These are phyloP conservation scores for Pammene aurita DNA, from an alignment of 2,888 invertebrate species.

Conservation along the genomic window DNA sequence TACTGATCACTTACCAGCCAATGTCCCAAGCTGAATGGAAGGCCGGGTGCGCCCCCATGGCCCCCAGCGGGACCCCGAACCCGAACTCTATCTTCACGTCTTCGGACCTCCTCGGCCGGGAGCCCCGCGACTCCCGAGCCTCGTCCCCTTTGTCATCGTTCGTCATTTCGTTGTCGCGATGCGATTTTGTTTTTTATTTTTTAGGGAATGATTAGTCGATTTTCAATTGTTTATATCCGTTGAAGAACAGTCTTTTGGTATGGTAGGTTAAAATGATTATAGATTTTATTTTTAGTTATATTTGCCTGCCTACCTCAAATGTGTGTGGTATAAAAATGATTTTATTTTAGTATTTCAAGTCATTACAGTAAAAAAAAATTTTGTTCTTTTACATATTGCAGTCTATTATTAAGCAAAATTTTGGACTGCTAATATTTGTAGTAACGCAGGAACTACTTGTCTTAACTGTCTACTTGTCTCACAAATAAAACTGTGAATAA, in stretches of 20 bases:
- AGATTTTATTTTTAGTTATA: no score
- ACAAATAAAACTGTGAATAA: no score
- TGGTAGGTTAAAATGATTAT: no score
- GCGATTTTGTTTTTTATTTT: constrained; percentile 9
- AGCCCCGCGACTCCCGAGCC: constrained; percentile 51
- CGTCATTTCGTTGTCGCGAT: constrained; percentile 55
- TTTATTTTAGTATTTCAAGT: no score
- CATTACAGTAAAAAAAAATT: no score
- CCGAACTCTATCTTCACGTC: constrained; percentile 83
- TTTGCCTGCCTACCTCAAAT: no score
- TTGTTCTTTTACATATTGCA: no score
- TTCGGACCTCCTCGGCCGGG: constrained; percentile 69
- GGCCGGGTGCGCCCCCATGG: constrained; percentile 80
- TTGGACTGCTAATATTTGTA: no score
- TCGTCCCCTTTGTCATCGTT: constrained; percentile 61
- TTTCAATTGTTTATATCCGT: not conserved
- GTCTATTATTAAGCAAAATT: no score
- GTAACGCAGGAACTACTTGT: no score
- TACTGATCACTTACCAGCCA: constrained; percentile 66
- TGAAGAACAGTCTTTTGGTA: not conserved
- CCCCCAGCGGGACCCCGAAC: constrained; percentile 78
- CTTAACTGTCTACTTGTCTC: no score
- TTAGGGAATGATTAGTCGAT: not conserved
- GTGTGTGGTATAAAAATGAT: no score
- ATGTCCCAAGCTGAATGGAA: constrained; percentile 83